These are phyloP conservation scores for Pedionomus torquatus DNA, from an alignment of 2,113 vertebrate species.

Conservation along the genomic window DNA sequence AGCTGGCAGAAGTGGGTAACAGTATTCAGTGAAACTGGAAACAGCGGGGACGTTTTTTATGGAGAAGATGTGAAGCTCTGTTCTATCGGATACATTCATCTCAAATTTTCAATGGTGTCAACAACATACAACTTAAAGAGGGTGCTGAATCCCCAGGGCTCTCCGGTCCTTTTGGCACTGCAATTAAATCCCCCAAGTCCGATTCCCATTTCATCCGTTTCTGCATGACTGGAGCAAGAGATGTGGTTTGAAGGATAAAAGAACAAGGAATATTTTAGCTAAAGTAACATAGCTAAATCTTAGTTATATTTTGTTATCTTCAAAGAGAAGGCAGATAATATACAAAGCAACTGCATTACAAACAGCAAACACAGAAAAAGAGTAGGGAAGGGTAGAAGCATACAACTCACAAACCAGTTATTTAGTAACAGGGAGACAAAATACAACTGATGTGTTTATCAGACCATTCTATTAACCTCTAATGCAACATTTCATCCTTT, in stretches of 20 bases:
- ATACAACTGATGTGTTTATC: conserved; percentile 27
- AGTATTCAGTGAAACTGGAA: not conserved
- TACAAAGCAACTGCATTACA: not conserved
- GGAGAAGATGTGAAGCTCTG: not conserved
- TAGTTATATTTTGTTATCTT: conserved; percentile 26
- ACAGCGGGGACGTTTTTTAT: not conserved
- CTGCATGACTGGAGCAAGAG: conserved; percentile 23
- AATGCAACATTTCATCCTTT: conserved; percentile 22
- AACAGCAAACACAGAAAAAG: not conserved
- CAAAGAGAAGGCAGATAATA: not conserved
- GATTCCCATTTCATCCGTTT: conserved; percentile 35
- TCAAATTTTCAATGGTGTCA: conserved; percentile 17
- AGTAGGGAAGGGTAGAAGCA: not conserved
- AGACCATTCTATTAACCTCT: conserved; percentile 33
- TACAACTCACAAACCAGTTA: not conserved
- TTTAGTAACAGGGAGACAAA: conserved; percentile 20
- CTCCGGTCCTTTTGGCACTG: not conserved
- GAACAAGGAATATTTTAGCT: not conserved
- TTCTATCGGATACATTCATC: not conserved
- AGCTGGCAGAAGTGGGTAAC: not conserved
- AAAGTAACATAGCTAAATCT: not conserved
- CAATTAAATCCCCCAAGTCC: conserved; percentile 20
- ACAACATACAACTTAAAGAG: not conserved
- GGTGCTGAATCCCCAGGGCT: not conserved
- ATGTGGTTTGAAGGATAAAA: not conserved